Base-by-base conservation (phyloP, 1,140 invertebrate species). In the Drosophila tristis region DNA sequence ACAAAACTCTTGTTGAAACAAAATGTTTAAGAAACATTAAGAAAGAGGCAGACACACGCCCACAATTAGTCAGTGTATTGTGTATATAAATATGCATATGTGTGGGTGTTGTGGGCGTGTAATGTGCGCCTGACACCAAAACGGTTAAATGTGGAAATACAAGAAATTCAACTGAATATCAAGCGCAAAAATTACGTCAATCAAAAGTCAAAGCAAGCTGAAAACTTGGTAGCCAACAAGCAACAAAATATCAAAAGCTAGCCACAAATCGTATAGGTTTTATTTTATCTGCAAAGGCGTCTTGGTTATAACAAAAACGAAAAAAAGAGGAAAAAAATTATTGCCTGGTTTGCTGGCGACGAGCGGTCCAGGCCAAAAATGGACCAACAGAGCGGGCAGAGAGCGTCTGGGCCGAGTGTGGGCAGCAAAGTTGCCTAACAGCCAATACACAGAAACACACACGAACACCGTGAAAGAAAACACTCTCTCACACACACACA, bases 91-190 rank as follows among this genome's bases (percentile, higher is more conserved):
- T 64, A 47, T 26, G 49, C 45, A 39, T 58, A 3, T 49, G 64
- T 77, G 82, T 65, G 74, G 62, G 62, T 81, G 82, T 73, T 78
- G 78, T 82, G 75, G 75, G 82, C 72, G 74, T 86, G 74, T 77
- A 80, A 61, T 85, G 81, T 82, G 71, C 71, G 84, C 74, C 84
- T 81, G 82, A 87, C 82, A 87, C 82, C 82, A 79, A 87, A 85
- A 87, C 84, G 82, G 82, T 89, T 87, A 89, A 89, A 87, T 89
- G 84, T 87, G 71, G 82, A 89, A 87, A 87, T 87, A 87, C 82
- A 89, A 87, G 82, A 87, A 89, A 87, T 87, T 87, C 82, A 87
- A 87, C 53, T 87, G 82, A 89, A 87, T 87, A 87, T 87, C 82
- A 87, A 87, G 84, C 84, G 71, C 82, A 87, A 81, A 87, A 87